phyloP scores from a whole-genome alignment of 37 sponge, comb jelly and placozoan genomes.

The Crambe crambe region DNA sequence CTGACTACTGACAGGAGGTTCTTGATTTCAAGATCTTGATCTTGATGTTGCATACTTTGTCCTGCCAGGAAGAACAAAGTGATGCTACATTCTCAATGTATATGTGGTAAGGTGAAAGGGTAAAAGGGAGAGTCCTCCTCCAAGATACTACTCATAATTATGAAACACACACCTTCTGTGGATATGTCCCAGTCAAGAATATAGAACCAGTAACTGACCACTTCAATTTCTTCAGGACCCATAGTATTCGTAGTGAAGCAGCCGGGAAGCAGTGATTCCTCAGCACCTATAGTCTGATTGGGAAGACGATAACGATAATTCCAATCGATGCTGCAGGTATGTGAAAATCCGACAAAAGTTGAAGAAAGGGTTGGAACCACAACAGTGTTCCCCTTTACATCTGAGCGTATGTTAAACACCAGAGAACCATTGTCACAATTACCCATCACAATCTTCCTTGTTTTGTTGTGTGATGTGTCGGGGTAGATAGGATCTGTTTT shows the following conservation, averaged over 20 bases:
- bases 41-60: too few relatives aligned
- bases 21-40: too few relatives aligned
- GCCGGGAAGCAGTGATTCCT: constrained; percentile 51
- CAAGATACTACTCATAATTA: too few relatives aligned
- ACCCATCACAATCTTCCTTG: constrained; percentile 36
- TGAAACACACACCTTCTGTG: too few relatives aligned
- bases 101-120: too few relatives aligned
- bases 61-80: too few relatives aligned
- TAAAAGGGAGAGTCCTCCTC: too few relatives aligned
- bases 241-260: constrained; percentile 54
- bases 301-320: constrained; percentile 43
- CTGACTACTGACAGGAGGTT: too few relatives aligned
- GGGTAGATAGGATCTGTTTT: constrained; percentile 20
- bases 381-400: not conserved
- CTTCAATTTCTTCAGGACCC: constrained; percentile 53
- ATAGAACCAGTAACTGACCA: constrained; percentile 77
- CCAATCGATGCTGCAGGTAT: constrained; percentile 55
- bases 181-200: constrained; percentile 69
- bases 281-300: not conserved
- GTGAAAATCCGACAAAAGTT: constrained; percentile 57
- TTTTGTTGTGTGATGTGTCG: constrained; percentile 7
- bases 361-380: constrained; percentile 30
- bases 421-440: constrained; percentile 72
- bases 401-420: constrained; percentile 1
- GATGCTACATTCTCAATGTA: too few relatives aligned